Conservation (phyloP, 2,113 vertebrate species). For the Microtus oregoni region DNA sequence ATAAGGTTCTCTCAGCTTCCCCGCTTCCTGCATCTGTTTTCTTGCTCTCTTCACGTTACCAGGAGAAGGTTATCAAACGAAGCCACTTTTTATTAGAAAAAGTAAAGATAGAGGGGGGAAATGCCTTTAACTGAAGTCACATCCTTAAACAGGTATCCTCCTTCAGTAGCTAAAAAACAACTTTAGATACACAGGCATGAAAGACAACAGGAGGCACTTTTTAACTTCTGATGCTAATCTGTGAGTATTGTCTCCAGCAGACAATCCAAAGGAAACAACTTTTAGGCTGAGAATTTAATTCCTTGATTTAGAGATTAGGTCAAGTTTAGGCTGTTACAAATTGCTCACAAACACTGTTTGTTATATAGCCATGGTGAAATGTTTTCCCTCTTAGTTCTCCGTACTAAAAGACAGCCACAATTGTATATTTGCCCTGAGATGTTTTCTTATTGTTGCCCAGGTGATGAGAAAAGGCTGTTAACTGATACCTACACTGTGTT, state of each 20-base stretch:
- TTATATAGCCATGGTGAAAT: not conserved
- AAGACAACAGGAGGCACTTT: not conserved
- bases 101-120: not conserved
- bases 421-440: not conserved
- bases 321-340: constrained; percentile 19
- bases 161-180: not conserved
- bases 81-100: constrained; percentile 47
- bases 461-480: not conserved
- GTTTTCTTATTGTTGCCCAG: not conserved
- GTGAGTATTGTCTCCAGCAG: not conserved
- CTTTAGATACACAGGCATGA: not conserved
- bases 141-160: not conserved
- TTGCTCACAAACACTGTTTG: not conserved
- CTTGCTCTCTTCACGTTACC: not conserved
- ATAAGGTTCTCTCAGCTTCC: not conserved
- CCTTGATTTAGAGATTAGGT: constrained; percentile 16
- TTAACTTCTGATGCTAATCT: constrained; percentile 27
- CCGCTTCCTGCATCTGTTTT: not conserved
- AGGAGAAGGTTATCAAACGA: not conserved
- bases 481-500: not conserved
- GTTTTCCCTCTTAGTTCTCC: not conserved
- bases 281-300: constrained; percentile 39
- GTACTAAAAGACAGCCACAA: not conserved
- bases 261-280: constrained; percentile 4
- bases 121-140: not conserved